Base-by-base conservation (phyloP, 2,888 invertebrate genomes). In the Incurvaria masculella region DNA sequence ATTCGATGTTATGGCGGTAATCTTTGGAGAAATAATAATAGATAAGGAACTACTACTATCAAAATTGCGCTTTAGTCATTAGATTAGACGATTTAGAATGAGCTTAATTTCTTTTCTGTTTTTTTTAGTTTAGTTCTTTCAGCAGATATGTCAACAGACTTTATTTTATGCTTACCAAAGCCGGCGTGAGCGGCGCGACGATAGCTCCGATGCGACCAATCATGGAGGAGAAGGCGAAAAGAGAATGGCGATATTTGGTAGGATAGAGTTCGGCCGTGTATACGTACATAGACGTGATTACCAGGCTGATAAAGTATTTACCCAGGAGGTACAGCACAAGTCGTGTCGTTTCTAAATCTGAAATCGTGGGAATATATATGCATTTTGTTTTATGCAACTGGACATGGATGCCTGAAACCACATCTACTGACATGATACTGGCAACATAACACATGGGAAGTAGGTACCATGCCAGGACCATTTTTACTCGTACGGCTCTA, bases 191-290 rank as follows among this genome's bases (percentile, higher is more conserved):
- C 0, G 88, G 88, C 1, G 88, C 87, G 39, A 85, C 66, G 69
- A 88, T 86, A 10, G 87, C 84, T 0, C 88, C 88, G 26, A 88
- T 66, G 19, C 87, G 74, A 1, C 88, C 88, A 49, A 86, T 75
- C 86, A 87, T 87, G 14, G 87, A 87, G 56, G 87, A 87, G 56
- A 85, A 79, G 2, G 84, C 85, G 23, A 88, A 75, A 51, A 87
- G 68, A 40, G 81, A 83, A 64, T 88, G 87, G 1, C 88, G 74
- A 53, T 85, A 76, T 59, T 81, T 80, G 19, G 88, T 88, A 2
- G 88, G 88, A 62, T 87, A 88, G 59, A 88, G 75, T 68, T 88
- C 88, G 4, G 87, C 81, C 0, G 88, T 86, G 60, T 75, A 86
- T 56, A 86, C 73, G 63, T 87, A 87, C 53, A 86, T 62, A 1